Evolutionary conservation across 1,140 invertebrate species (phyloP), one percentile per base, ranked within the genome.

Genomic region (Drosophila ercepeae): DNA sequence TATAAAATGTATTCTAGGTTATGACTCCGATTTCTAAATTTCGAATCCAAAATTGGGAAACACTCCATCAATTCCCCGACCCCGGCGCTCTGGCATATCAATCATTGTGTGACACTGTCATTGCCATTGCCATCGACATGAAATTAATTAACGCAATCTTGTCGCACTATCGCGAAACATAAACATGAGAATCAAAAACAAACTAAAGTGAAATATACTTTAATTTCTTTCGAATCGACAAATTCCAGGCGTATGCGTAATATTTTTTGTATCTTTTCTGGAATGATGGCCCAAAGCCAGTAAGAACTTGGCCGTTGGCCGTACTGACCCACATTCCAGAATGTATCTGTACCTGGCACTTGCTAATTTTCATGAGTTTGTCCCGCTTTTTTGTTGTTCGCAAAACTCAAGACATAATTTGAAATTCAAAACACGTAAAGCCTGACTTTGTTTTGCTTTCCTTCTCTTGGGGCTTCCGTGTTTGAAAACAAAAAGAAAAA

Each of bases 401-500:
- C 48, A 36, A 3, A 16, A 18, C 19, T 34, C 55, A 52, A 49
- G 50, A 34, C 27, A 41, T 51, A 74, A 82, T 78, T 82, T 69
- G 18, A 52, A 48, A 82, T 82, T 76, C 78, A 77, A 82, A 82
- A 27, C 74, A 68, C 73, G 78, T 60, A 82, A 34, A 70, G 52
- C 63, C 34, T 55, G 58, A 45, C 51, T 67, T 11, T 34, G 48
- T 34, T 34, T 25, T 32, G 41, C n/a, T 36, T 36, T 52, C 34
- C 63, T 53, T 63, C 51, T 64, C 14, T 48, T 19, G 6, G 29
- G 32, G 63, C 78, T 82, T 82, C 78, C 78, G 78, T 65, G 61
- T 81, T 63, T 54, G 45, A 75, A 61, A 54, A 54, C 14, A 71
- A 16, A n/a, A 50, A 59, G 21, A 41, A 49, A 57, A 27, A 29